Evolutionary conservation across 2,888 invertebrate species (phyloP).

Genomic region (Octodonta nipae): DNA sequence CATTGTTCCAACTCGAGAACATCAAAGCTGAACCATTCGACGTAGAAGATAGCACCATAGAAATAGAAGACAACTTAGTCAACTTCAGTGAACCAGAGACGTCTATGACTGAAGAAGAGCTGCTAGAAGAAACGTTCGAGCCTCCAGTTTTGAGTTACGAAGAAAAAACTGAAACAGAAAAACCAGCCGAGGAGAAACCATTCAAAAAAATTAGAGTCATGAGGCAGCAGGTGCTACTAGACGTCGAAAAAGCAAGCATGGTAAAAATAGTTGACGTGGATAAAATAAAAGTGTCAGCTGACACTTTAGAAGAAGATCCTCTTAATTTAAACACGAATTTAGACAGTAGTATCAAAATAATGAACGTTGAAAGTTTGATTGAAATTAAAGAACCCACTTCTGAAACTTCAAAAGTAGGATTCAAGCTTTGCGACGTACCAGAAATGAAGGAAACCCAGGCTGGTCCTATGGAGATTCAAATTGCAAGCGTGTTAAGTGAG

Average conservation of each 20-base stretch:
- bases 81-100: conserved; percentile 15
- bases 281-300: conserved; percentile 5
- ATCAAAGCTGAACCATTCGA: conserved; percentile 33
- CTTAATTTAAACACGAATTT: conserved; percentile 9
- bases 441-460: not conserved
- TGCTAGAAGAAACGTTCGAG: conserved; percentile 13
- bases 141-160: conserved; percentile 3
- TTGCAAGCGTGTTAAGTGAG: conserved; percentile 1
- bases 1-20: conserved; percentile 22
- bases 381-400: conserved; percentile 5
- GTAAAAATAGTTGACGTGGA: conserved; percentile 7
- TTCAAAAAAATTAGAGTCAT: conserved; percentile 10
- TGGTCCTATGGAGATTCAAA: not conserved
- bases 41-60: conserved; percentile 23
- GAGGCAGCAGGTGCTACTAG: not conserved
- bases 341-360: conserved; percentile 12
- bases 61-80: conserved; percentile 19
- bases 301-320: conserved; percentile 9
- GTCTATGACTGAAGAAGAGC: conserved; percentile 16
- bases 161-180: conserved; percentile 2
- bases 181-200: conserved; percentile 5
- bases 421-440: not conserved
- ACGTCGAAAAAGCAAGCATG: not conserved
- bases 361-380: conserved; percentile 13
- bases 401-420: not conserved